phyloP scores from a whole-genome alignment of 2,888 invertebrate species.

The Dynastes tityus region DNA sequence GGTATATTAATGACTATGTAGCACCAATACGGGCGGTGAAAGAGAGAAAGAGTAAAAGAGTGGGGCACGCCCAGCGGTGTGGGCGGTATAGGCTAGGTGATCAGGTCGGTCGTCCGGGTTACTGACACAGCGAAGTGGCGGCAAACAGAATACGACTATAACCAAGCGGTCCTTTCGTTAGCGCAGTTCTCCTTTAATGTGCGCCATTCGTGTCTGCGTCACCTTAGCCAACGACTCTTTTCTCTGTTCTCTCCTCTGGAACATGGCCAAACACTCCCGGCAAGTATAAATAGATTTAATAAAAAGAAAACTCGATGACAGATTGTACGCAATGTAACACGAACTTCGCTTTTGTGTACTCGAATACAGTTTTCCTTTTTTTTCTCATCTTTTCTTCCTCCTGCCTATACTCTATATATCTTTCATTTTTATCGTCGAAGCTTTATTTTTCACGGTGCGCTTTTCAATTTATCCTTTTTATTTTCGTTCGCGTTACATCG shows the following conservation, averaged over 20 bases:
- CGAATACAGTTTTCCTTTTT: conserved; percentile 42
- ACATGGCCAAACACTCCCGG: conserved; percentile 59
- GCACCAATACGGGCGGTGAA: conserved; percentile 54
- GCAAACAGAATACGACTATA: conserved; percentile 44
- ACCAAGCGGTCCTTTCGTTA: conserved; percentile 46
- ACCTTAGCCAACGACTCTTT: conserved; percentile 56
- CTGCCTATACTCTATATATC: background rate
- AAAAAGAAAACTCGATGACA: conserved; percentile 59
- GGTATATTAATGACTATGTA: conserved; percentile 56
- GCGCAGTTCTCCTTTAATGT: conserved; percentile 61
- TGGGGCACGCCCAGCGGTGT: conserved; percentile 63
- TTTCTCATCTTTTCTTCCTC: background rate
- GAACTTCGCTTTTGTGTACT: conserved; percentile 47
- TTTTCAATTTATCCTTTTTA: conserved; percentile 43
- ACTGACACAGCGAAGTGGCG: conserved; percentile 62
- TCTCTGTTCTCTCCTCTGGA: conserved; percentile 54
- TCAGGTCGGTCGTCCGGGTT: conserved; percentile 62
- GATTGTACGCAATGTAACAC: conserved; percentile 53
- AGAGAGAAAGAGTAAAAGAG: conserved; percentile 36
- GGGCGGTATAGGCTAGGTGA: conserved; percentile 61
- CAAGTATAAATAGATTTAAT: conserved; percentile 61
- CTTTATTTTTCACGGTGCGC: conserved; percentile 26
- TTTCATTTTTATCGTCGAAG: conserved; percentile 29
- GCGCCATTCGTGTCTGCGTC: conserved; percentile 59
- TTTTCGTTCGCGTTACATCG: background rate